Evolutionary conservation across 37 sponge, comb jelly and placozoan genomes (phyloP), one percentile per base, ranked within the genome.

Genomic region (Bolinopsis microptera): DNA sequence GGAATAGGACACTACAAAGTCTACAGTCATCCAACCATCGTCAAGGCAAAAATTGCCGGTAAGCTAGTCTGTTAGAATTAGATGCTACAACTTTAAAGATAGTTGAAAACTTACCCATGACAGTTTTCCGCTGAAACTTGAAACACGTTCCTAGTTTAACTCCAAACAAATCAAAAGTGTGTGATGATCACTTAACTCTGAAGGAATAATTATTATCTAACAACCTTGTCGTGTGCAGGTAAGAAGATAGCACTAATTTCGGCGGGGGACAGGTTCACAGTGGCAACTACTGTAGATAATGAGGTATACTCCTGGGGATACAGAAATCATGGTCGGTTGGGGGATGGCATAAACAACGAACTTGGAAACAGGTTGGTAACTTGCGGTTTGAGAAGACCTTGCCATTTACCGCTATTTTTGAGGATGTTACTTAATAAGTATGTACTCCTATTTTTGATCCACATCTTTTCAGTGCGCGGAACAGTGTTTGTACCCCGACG

Each of bases 271-370:
- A 86, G 90, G 67, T 86, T 86, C 67, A 35, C 36, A 35, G 90
- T 86, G 24, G 90, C 90, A 28, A 86, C 90, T 1, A 86, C 90
- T 3, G 23, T 24, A 13, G 90, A 39, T 24, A 86, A 86, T 25
- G 90, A 86, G 90, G 90, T 86, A 1, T 86, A 35, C 67, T 86
- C 90, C 27, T 86, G 90, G 90, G 90, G 90, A 0, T 86, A 86
- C 28, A 18, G 90, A 9, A 86, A 86, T 61, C 90, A 86, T 24
- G 90, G 90, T 40, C 90, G 90, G 2, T 61, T 86, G 30, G 90
- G 90, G 1, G 90, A 86, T 26, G 90, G 90, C 1, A 86, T 40
- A 25, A 9, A 36, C 36, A 33, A 38, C 21, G 90, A 86, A 13
- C 32, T 33, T 2, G 90, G 67, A 3, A 86, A 86, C 90, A 86